Evolutionary conservation across 2,797 vertebrate species (phyloP).

Genomic region (Pogoniulus pusillus): DNA sequence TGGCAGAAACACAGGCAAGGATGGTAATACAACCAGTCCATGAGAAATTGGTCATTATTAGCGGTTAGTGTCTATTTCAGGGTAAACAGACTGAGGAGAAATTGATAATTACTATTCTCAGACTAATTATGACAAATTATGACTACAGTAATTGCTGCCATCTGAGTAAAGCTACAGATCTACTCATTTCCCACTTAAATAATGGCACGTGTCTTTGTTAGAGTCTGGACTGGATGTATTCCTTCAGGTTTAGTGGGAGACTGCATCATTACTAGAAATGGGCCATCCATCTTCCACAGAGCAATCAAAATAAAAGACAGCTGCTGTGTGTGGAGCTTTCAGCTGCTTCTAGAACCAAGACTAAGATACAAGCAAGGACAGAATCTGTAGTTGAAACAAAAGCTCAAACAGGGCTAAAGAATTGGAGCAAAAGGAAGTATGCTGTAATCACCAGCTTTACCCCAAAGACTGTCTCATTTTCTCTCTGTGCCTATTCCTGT

Average conservation of each 20-base stretch:
- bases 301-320: background rate
- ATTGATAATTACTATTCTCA: conserved; percentile 51
- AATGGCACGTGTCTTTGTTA: conserved; percentile 3
- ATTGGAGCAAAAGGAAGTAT: background rate
- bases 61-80: conserved; percentile 14
- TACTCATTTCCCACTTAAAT: conserved; percentile 15
- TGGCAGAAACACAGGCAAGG: background rate
- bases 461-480: background rate
- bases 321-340: background rate
- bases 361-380: background rate
- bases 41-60: conserved; percentile 15
- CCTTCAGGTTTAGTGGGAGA: background rate
- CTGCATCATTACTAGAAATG: background rate
- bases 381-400: background rate
- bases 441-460: background rate
- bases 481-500: background rate
- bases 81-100: conserved; percentile 51
- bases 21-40: conserved; percentile 6
- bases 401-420: background rate
- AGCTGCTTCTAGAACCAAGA: background rate
- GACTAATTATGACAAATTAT: conserved; percentile 54
- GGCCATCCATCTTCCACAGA: background rate
- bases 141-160: conserved; percentile 25
- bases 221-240: background rate
- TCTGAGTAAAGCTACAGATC: conserved; percentile 16